These are phyloP conservation scores for Passer domesticus DNA, from an alignment of 2,113 vertebrate species.

Conservation along the genomic window DNA sequence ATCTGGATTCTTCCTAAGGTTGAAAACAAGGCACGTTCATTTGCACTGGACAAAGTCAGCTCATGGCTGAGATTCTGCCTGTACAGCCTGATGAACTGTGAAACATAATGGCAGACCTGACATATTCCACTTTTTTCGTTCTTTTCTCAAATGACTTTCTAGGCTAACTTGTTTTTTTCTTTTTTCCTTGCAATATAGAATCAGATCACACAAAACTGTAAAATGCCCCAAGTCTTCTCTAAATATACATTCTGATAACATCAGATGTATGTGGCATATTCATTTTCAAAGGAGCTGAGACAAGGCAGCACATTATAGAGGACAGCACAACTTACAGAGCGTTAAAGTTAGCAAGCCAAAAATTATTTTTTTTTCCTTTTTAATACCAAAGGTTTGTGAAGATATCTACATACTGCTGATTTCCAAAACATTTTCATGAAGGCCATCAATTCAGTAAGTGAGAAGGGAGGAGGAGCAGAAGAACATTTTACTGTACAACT, in stretches of 20 bases:
- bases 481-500: not conserved
- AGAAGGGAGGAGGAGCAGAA: not conserved
- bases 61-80: not conserved
- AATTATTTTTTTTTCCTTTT: not conserved
- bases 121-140: not conserved
- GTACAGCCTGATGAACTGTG: not conserved
- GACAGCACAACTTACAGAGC: not conserved
- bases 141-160: not conserved
- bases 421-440: not conserved
- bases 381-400: not conserved
- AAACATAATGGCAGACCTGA: not conserved
- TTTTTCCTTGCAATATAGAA: not conserved
- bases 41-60: not conserved
- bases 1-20: slow-evolving; percentile 86
- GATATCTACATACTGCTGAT: not conserved
- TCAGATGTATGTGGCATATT: not conserved
- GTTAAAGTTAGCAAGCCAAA: not conserved
- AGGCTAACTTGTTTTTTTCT: not conserved
- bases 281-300: not conserved
- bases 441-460: not conserved
- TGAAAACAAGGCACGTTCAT: not conserved
- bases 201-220: not conserved
- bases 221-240: not conserved
- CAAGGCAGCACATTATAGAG: not conserved
- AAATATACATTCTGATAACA: not conserved